phyloP scores from a whole-genome alignment of 2,113 vertebrate genomes.

The Vulpes ferrilata region DNA sequence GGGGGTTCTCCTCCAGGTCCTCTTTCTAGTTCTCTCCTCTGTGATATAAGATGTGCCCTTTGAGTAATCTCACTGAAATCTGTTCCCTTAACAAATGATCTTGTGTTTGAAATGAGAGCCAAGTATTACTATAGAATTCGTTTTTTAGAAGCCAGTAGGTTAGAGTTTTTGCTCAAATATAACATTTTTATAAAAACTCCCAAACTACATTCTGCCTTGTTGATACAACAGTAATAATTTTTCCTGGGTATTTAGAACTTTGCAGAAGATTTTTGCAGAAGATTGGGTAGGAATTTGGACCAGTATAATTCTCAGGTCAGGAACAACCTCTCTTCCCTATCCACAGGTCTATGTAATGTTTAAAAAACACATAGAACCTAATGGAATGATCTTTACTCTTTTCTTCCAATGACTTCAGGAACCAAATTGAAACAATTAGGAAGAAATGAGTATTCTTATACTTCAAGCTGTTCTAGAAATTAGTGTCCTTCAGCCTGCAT shows the following conservation, averaged over 20 bases:
- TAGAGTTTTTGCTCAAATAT: neutral
- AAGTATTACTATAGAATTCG: constrained; percentile 12
- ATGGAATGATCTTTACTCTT: neutral
- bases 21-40: neutral
- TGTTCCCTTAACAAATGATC: neutral
- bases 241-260: neutral
- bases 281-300: neutral
- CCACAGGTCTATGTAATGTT: neutral
- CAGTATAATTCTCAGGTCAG: neutral
- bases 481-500: neutral
- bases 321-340: neutral
- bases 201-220: neutral
- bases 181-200: neutral
- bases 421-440: neutral
- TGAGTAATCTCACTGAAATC: neutral
- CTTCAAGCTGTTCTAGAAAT: neutral
- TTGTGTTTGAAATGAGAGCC: constrained; percentile 45
- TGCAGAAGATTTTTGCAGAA: neutral
- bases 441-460: neutral
- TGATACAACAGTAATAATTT: neutral
- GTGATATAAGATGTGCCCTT: neutral
- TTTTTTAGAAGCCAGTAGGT: neutral
- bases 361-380: neutral
- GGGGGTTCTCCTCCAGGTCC: neutral
- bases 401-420: constrained; percentile 12